Evolutionary conservation across 2,888 invertebrate genomes (phyloP).

Genomic region (Metalampra italica): DNA sequence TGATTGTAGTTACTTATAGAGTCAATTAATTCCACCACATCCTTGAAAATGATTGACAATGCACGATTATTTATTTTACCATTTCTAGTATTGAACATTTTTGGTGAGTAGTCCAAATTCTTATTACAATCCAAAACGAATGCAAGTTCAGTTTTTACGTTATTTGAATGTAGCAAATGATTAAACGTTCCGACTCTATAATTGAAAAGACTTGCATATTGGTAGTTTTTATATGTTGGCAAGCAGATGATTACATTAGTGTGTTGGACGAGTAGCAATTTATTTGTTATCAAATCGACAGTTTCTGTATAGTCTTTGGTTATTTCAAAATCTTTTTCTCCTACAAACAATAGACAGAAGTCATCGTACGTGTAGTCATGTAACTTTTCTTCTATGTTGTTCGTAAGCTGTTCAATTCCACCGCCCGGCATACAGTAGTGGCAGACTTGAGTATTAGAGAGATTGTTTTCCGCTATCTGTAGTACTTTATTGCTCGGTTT

Average conservation of each 20-base stretch:
- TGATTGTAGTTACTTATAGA: not conserved
- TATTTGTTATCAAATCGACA: too few relatives aligned
- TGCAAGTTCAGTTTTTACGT: not conserved
- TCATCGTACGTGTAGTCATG: not conserved
- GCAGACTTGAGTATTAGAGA: not conserved
- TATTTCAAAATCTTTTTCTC: not conserved
- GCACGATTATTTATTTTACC: not conserved
- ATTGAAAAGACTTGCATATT: not conserved
- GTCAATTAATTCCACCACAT: not conserved
- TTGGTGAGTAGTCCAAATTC: not conserved
- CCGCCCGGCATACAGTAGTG: not conserved
- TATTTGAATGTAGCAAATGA: not conserved
- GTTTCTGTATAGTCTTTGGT: too few relatives aligned
- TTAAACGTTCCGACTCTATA: not conserved
- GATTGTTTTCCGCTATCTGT: too few relatives aligned
- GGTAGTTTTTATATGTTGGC: not conserved
- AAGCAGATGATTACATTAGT: not conserved
- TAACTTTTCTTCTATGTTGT: not conserved
- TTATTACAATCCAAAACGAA: not conserved
- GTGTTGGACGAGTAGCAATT: not conserved
- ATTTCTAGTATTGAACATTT: not conserved
- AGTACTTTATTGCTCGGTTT: too few relatives aligned
- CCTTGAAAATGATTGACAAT: not conserved
- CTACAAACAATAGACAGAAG: conserved; percentile 1
- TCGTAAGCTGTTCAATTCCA: not conserved